These are phyloP conservation scores for Larimichthys polyactis DNA, from an alignment of 2,113 vertebrate genomes.

Conservation along the genomic window DNA sequence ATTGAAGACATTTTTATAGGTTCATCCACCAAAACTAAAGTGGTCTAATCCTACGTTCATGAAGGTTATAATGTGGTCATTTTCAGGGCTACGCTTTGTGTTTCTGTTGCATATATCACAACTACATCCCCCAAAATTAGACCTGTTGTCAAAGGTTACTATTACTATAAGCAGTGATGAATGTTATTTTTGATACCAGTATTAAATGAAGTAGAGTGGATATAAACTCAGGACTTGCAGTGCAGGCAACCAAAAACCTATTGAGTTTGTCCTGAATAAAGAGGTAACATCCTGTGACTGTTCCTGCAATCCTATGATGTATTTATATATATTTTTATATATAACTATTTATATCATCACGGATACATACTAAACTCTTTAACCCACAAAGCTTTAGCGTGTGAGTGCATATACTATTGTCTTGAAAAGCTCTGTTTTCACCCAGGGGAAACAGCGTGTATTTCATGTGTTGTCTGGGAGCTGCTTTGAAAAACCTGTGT, in stretches of 20 bases:
- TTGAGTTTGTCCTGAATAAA: not conserved
- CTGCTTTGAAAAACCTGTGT: slow-evolving; percentile 41
- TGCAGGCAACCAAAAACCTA: not conserved
- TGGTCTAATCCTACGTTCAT: too few relatives aligned
- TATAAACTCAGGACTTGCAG: not conserved
- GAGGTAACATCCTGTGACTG: slow-evolving; percentile 1
- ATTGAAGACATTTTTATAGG: too few relatives aligned
- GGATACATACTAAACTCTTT: slow-evolving; percentile 12
- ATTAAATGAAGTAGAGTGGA: not conserved
- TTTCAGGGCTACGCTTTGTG: too few relatives aligned
- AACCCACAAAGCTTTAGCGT: not conserved
- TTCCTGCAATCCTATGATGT: slow-evolving; percentile 24
- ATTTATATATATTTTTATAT: too few relatives aligned
- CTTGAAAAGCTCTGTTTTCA: slow-evolving; percentile 15
- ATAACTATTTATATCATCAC: slow-evolving; percentile 40
- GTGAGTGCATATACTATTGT: slow-evolving; percentile 24
- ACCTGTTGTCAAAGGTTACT: not conserved
- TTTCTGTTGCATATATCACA: too few relatives aligned
- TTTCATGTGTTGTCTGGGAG: slow-evolving; percentile 45
- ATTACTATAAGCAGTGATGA: not conserved
- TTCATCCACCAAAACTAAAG: not conserved
- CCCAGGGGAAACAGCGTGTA: not conserved
- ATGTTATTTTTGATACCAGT: not conserved
- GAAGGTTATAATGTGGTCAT: too few relatives aligned
- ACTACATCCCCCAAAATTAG: too few relatives aligned